phyloP scores from a whole-genome alignment of 2,113 vertebrate species.

The Cryptoleucopteryx plumbea region DNA sequence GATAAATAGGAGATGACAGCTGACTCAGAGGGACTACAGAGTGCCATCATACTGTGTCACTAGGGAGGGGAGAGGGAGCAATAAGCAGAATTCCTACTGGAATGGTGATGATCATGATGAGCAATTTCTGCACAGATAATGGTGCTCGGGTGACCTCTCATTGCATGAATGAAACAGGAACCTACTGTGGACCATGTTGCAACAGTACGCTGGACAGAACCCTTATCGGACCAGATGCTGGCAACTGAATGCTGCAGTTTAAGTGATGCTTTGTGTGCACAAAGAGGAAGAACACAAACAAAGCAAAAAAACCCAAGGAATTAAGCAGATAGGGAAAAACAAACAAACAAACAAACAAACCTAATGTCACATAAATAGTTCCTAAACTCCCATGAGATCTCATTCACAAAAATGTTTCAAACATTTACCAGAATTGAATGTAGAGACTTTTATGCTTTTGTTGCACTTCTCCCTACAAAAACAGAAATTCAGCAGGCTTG shows the following conservation, averaged over 20 bases:
- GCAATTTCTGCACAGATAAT: background rate
- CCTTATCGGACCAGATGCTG: background rate
- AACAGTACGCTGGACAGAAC: background rate
- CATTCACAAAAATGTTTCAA: background rate
- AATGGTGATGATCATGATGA: background rate
- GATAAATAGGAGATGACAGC: background rate
- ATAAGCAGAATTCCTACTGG: background rate
- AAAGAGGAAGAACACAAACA: background rate
- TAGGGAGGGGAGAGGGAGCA: background rate
- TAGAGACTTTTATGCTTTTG: background rate
- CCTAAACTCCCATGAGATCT: background rate
- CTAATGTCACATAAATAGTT: background rate
- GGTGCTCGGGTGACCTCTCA: background rate
- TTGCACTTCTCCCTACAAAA: background rate
- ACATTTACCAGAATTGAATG: background rate
- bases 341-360: no score
- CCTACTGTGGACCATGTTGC: background rate
- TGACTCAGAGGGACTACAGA: background rate
- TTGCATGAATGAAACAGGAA: background rate
- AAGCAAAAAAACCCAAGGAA: background rate
- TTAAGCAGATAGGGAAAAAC: background rate
- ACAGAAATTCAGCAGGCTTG: background rate
- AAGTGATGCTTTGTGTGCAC: background rate
- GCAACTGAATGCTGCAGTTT: background rate
- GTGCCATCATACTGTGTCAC: background rate